phyloP scores from a whole-genome alignment of 2,797 vertebrate species.

The Acomys russatus region DNA sequence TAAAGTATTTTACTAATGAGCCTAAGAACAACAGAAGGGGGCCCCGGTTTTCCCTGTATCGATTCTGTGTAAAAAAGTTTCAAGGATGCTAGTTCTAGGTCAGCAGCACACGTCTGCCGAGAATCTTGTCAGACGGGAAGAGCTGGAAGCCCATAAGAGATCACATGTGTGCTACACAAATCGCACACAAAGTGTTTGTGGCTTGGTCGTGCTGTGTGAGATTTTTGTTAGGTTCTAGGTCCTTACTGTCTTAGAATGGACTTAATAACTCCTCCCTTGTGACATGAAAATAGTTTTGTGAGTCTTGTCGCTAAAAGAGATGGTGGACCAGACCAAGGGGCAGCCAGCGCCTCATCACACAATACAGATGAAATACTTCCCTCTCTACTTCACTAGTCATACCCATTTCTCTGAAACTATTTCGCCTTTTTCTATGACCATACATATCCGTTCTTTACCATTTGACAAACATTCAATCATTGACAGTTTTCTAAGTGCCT shows the following conservation, averaged over 20 bases:
- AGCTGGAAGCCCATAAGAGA: not conserved
- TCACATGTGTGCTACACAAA: not conserved
- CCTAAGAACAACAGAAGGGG: not conserved
- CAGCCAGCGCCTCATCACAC: not conserved
- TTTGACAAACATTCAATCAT: slow-evolving; percentile 5
- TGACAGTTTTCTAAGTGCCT: not conserved
- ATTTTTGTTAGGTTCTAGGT: not conserved
- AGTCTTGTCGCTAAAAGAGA: not conserved
- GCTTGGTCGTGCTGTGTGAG: not conserved
- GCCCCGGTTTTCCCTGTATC: not conserved
- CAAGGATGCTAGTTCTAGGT: not conserved
- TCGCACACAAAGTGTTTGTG: not conserved
- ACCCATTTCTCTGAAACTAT: not conserved
- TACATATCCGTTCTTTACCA: not conserved
- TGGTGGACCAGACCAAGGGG: not conserved
- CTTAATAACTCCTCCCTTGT: not conserved
- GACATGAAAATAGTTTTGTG: not conserved
- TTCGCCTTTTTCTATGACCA: not conserved
- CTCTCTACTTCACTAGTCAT: not conserved
- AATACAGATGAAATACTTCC: not conserved
- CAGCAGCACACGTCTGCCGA: not conserved
- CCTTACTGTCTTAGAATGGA: not conserved
- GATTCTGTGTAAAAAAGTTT: not conserved
- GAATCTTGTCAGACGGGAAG: not conserved
- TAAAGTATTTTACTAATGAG: not conserved